Conservation (phyloP, 2,888 invertebrate genomes). For the Metallyticus violacea region DNA sequence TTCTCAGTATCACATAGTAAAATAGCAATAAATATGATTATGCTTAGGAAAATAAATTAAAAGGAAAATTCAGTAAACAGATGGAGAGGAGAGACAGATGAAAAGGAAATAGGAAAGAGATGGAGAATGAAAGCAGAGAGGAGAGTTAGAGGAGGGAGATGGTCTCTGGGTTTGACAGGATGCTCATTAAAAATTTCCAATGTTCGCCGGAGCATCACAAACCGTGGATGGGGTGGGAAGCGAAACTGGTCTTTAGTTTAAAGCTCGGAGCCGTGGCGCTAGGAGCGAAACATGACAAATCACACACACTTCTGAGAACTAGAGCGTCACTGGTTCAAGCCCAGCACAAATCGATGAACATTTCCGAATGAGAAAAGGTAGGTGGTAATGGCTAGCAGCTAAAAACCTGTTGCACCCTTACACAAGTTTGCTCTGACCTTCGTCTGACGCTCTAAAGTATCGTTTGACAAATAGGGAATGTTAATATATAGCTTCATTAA, state of each 20-base stretch:
- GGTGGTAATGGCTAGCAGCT: background rate
- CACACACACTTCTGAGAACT: too few species aligned
- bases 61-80: background rate
- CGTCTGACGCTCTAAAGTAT: too few species aligned
- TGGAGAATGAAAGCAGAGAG: background rate
- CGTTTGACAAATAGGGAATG: too few species aligned
- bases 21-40: background rate
- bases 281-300: too few species aligned
- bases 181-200: conserved; percentile 31
- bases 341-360: background rate
- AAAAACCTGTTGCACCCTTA: background rate
- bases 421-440: too few species aligned
- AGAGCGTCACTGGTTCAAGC: too few species aligned
- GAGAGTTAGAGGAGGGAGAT: background rate
- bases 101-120: background rate
- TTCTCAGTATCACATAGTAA: background rate
- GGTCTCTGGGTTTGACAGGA: conserved; percentile 28
- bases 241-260: conserved; percentile 1
- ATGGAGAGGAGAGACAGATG: background rate
- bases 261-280: background rate
- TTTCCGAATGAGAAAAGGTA: background rate
- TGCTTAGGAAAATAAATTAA: background rate
- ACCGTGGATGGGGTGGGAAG: conserved; percentile 10
- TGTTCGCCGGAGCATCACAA: conserved; percentile 29
- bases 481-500: too few species aligned